Evolutionary conservation across 2,888 invertebrate genomes (phyloP).

Genomic region (Lochmaea capreae): DNA sequence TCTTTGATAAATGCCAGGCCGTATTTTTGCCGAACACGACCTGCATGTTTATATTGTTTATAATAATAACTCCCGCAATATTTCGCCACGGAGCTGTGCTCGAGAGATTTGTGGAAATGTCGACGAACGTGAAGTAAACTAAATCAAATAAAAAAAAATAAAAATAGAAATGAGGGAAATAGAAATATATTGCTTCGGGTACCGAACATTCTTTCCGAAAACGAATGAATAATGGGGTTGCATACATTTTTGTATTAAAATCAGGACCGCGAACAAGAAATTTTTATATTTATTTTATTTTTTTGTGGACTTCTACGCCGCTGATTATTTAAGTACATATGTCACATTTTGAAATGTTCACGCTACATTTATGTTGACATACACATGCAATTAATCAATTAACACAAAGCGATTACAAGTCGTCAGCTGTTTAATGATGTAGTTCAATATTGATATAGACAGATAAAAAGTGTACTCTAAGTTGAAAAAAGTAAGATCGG

Average conservation of each 20-base stretch:
- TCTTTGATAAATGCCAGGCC: slow-evolving; percentile 37
- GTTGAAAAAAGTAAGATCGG: too few relatives aligned
- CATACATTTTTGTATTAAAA: slow-evolving; percentile 21
- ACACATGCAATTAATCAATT: background rate
- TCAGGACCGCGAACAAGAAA: background rate
- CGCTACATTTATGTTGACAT: background rate
- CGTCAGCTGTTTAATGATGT: background rate
- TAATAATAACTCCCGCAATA: slow-evolving; percentile 39
- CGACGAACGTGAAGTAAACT: slow-evolving; percentile 37
- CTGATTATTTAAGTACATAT: background rate
- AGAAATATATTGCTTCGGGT: slow-evolving; percentile 29
- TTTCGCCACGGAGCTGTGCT: slow-evolving; percentile 29
- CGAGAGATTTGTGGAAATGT: slow-evolving; percentile 39
- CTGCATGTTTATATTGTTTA: slow-evolving; percentile 45
- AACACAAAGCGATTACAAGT: background rate
- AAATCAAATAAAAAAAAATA: slow-evolving; percentile 36
- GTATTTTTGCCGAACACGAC: slow-evolving; percentile 39
- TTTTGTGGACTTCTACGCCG: background rate
- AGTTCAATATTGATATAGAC: background rate
- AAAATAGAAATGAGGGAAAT: slow-evolving; percentile 10
- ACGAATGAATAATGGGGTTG: slow-evolving; percentile 15
- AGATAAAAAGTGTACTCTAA: too few relatives aligned
- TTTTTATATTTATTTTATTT: background rate
- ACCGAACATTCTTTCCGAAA: slow-evolving; percentile 20
- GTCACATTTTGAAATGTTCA: background rate